These are phyloP conservation scores for Dromius quadrimaculatus DNA, from an alignment of 2,888 invertebrate species.

Conservation along the genomic window DNA sequence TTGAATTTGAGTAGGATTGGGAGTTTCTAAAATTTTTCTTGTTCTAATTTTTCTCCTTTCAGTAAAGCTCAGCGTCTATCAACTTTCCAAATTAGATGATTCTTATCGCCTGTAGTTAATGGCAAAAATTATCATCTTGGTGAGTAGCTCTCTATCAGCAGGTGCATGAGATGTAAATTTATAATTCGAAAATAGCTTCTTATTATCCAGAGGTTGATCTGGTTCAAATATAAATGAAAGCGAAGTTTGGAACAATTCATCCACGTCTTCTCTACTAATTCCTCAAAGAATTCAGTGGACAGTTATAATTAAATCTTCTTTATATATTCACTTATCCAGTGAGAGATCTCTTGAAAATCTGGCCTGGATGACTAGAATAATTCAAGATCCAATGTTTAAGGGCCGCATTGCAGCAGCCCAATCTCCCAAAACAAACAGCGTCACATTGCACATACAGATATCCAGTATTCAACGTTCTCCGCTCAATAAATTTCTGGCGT, in stretches of 20 bases:
- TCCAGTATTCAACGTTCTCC: too few species aligned
- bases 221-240: slow-evolving; percentile 25
- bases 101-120: slow-evolving; percentile 37
- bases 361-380: too few species aligned
- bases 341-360: too few species aligned
- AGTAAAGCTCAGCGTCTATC: too few species aligned
- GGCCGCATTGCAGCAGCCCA: too few species aligned
- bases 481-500: too few species aligned
- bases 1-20: too few species aligned
- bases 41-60: background rate
- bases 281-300: background rate
- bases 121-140: slow-evolving; percentile 37
- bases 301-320: slow-evolving; percentile 15
- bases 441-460: too few species aligned
- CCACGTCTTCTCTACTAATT: background rate
- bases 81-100: slow-evolving; percentile 29
- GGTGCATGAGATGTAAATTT: slow-evolving; percentile 41
- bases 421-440: too few species aligned
- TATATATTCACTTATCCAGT: too few species aligned
- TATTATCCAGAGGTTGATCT: slow-evolving; percentile 22
- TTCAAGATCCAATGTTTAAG: too few species aligned
- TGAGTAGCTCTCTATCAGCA: slow-evolving; percentile 24
- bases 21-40: slow-evolving; percentile 1
- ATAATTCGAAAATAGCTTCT: slow-evolving; percentile 24
- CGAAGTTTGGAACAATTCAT: background rate